Evolutionary conservation across 2,888 invertebrate species (phyloP).

Genomic region (Eueremaeus valkanovi): DNA sequence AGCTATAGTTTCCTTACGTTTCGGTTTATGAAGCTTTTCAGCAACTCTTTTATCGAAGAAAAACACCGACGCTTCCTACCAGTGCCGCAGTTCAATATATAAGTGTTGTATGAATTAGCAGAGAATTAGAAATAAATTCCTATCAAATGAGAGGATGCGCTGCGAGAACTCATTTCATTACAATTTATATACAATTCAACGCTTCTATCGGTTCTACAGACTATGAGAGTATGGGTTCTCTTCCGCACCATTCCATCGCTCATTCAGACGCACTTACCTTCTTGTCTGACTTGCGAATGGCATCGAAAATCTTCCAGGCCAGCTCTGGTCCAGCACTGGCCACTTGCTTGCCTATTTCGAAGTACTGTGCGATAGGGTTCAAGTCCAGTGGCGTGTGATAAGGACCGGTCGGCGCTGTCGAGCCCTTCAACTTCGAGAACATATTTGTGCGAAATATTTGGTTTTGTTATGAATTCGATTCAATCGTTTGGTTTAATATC

Average conservation of each 20-base stretch:
- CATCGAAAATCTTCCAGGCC: conserved; percentile 88
- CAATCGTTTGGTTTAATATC: not conserved
- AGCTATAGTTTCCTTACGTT: conserved; percentile 83
- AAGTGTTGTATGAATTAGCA: too few species aligned
- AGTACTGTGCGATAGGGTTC: conserved; percentile 76
- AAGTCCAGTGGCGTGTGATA: conserved; percentile 51
- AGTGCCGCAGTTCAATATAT: conserved; percentile 41
- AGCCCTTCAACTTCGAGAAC: conserved; percentile 47
- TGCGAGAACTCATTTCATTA: too few species aligned
- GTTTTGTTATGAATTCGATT: not conserved
- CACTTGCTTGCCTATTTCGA: conserved; percentile 75
- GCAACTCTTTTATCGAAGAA: conserved; percentile 87
- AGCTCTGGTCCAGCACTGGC: conserved; percentile 80
- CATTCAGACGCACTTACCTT: conserved; percentile 73
- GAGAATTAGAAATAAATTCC: too few species aligned
- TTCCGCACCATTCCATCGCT: too few species aligned
- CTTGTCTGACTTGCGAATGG: conserved; percentile 77
- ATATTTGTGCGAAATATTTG: conserved; percentile 34
- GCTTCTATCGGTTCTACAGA: too few species aligned
- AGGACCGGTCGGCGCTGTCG: conserved; percentile 39
- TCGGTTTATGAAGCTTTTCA: conserved; percentile 86
- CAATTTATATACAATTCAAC: too few species aligned
- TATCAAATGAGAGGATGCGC: too few species aligned
- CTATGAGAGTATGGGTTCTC: too few species aligned
- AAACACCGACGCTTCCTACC: conserved; percentile 87